Evolutionary conservation across 2,888 invertebrate species (phyloP), one percentile per base, ranked within the genome.

Genomic region (Heliconius ethilla): DNA sequence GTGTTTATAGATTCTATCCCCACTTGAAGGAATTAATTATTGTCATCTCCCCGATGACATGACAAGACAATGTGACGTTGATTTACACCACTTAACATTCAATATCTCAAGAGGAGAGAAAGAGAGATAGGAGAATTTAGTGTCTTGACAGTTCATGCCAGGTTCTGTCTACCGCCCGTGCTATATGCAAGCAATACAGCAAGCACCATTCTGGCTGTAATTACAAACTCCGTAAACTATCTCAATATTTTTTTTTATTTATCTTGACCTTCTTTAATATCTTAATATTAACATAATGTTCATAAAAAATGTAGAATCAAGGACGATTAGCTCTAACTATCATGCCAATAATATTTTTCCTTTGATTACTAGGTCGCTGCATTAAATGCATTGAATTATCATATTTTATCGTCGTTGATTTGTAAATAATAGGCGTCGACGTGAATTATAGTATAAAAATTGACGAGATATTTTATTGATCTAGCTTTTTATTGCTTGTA

Each of bases 361-460:
- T 74, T 27, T 74, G 63, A 74, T 65, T 74, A 45, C 63, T 45
- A 65, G 62, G 63, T 65, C 63, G 22, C 63, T 74, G 74, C 27
- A 45, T 65, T 65, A 40, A 74, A 65, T 45, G 45, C 63, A 40
- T 25, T 29, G 13, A 65, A 74, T 74, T 65, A 74, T 27, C 25
- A 40, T 74, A 62, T 74, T 63, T 69, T 73, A 74, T 40, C 55
- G n/a, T 7, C n/a, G 33, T 72, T 72, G n/a, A 59, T 59, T 72
- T 33, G 72, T 59, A 59, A 59, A 72, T 72, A 59, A 72, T 13
- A 33, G 55, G 59, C 25, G 11, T 72, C n/a, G 15, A 72, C 1
- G n/a, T n/a, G 59, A 33, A 5, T 51, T 45, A 18, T 29, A 2
- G 63, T 63, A 63, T 27, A 27, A 63, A 27, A 63, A 13, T 51